Evolutionary conservation across 2,113 vertebrate species (phyloP).

Genomic region (Albula goreensis): DNA sequence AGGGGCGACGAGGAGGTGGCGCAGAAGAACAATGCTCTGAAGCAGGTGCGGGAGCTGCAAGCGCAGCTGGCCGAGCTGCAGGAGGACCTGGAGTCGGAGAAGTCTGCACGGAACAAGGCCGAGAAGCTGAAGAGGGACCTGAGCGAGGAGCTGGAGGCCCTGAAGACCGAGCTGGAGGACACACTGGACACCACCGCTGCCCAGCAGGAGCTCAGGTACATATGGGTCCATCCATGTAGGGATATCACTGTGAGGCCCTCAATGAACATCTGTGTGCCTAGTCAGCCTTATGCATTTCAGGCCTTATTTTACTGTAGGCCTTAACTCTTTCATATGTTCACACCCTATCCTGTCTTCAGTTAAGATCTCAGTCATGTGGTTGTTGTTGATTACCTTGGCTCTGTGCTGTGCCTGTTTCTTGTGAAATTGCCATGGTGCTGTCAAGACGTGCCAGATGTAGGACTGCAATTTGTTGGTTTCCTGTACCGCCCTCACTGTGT

Average conservation of each 20-base stretch:
- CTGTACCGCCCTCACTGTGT: too few relatives aligned
- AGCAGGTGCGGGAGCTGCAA: constrained; percentile 89
- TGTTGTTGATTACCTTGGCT: too few relatives aligned
- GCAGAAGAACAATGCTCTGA: constrained; percentile 92
- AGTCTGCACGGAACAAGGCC: constrained; percentile 86
- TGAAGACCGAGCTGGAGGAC: constrained; percentile 96
- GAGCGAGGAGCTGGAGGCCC: constrained; percentile 92
- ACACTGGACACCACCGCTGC: constrained; percentile 95
- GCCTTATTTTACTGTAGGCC: too few relatives aligned
- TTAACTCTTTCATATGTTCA: too few relatives aligned
- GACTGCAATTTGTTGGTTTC: too few relatives aligned
- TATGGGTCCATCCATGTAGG: not conserved
- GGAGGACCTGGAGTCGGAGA: constrained; percentile 95
- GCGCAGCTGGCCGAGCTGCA: constrained; percentile 91
- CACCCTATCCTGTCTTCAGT: too few relatives aligned
- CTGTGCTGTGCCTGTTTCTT: too few relatives aligned
- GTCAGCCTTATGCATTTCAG: too few relatives aligned
- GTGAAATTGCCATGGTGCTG: too few relatives aligned
- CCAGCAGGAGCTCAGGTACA: constrained; percentile 93
- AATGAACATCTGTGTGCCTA: not conserved
- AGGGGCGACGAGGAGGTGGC: constrained; percentile 88
- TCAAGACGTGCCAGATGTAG: too few relatives aligned
- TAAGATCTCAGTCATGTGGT: too few relatives aligned
- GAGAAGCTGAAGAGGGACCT: constrained; percentile 95
- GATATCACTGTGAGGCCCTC: too few relatives aligned